phyloP scores from a whole-genome alignment of 2,797 vertebrate species.

The Phoeniculus purpureus region DNA sequence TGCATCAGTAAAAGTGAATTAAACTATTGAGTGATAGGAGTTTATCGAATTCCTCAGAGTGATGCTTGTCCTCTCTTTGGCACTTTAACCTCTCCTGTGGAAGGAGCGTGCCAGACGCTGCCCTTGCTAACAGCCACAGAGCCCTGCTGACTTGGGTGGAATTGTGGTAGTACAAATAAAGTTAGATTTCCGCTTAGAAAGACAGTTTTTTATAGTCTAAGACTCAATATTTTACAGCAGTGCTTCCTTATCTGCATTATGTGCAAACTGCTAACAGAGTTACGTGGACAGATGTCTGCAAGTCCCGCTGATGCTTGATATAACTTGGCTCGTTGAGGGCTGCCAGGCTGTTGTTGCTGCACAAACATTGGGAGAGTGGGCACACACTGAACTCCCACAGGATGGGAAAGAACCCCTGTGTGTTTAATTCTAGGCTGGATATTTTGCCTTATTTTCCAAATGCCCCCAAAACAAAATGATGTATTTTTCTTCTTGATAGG shows the following conservation, averaged over 20 bases:
- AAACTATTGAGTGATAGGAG: slow-evolving; percentile 69
- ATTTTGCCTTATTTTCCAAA: neutral
- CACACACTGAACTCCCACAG: neutral
- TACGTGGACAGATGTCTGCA: neutral
- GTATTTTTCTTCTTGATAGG: neutral
- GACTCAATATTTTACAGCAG: slow-evolving; percentile 36
- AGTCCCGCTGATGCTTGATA: neutral
- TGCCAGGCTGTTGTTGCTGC: neutral
- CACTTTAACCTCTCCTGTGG: slow-evolving; percentile 50
- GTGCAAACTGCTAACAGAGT: slow-evolving; percentile 9
- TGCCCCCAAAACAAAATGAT: neutral
- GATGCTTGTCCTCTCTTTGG: slow-evolving; percentile 48
- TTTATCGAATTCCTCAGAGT: slow-evolving; percentile 29
- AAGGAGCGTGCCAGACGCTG: neutral
- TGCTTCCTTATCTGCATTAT: neutral
- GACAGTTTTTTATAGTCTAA: slow-evolving; percentile 38
- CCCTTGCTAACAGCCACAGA: slow-evolving; percentile 56
- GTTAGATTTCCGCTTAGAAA: slow-evolving; percentile 60
- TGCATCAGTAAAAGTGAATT: slow-evolving; percentile 58
- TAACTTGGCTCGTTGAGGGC: neutral
- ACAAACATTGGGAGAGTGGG: neutral
- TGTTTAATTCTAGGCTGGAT: neutral
- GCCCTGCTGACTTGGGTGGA: slow-evolving; percentile 58
- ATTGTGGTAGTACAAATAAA: slow-evolving; percentile 35
- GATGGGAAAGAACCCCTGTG: fast-evolving